Conservation (phyloP, 2,113 vertebrate genomes). For the Leptodactylus fuscus region DNA sequence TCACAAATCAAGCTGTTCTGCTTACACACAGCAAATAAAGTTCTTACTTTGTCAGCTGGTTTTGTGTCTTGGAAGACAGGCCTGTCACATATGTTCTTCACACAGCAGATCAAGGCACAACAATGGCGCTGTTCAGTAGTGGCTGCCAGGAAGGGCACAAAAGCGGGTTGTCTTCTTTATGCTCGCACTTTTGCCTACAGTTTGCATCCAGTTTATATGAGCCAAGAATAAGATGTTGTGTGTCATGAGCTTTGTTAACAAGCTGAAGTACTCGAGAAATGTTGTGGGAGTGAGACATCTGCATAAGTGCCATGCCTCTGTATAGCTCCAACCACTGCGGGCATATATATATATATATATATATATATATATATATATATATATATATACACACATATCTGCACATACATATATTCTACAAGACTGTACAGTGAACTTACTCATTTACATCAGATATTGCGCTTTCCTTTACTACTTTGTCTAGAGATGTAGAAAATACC, state of each 20-base stretch:
- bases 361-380: too few species aligned
- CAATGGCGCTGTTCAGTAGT: neutral
- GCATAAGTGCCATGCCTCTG: constrained; percentile 11
- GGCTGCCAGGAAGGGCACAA: constrained; percentile 29
- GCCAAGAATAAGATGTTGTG: neutral
- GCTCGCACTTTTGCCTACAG: constrained; percentile 27
- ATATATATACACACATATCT: too few species aligned
- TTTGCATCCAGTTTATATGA: neutral
- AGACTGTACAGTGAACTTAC: neutral
- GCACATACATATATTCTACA: neutral
- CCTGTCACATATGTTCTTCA: constrained; percentile 40
- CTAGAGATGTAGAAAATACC: neutral
- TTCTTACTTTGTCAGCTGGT: constrained; percentile 1
- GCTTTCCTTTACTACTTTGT: neutral
- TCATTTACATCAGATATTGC: too few species aligned
- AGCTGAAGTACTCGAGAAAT: constrained; percentile 14
- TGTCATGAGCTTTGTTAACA: neutral
- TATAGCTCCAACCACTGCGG: neutral
- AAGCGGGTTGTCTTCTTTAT: constrained; percentile 1
- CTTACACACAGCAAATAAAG: constrained; percentile 6
- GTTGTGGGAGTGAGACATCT: constrained; percentile 6
- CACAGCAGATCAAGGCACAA: constrained; percentile 18
- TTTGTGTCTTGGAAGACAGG: constrained; percentile 23
- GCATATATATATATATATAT: too few species aligned
- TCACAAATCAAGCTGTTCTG: constrained; percentile 19